Evolutionary conservation across 2,113 vertebrate species (phyloP).

Genomic region (Dicaeum eximium): DNA sequence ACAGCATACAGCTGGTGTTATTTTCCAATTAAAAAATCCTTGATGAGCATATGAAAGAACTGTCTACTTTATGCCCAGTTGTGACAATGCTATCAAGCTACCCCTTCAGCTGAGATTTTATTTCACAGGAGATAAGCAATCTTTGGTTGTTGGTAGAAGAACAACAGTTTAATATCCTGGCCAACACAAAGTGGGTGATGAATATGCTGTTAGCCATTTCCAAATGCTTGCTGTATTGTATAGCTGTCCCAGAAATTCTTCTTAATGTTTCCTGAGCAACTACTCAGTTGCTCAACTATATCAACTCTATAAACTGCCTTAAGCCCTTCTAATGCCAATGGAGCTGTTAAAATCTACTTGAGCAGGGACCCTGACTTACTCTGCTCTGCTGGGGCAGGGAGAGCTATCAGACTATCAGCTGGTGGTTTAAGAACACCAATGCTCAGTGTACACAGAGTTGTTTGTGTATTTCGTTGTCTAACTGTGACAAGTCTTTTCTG

Average conservation of each 20-base stretch:
- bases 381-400: not conserved
- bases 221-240: not conserved
- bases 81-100: not conserved
- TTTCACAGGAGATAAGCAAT: not conserved
- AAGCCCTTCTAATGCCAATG: not conserved
- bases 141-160: not conserved
- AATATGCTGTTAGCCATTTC: not conserved
- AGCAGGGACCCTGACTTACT: not conserved
- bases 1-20: constrained; percentile 22
- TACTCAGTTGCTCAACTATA: too few relatives aligned
- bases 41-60: constrained; percentile 21
- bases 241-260: not conserved
- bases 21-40: constrained; percentile 38
- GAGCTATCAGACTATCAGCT: not conserved
- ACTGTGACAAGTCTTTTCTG: not conserved
- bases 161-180: not conserved
- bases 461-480: not conserved
- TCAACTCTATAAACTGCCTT: not conserved
- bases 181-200: not conserved
- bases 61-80: not conserved
- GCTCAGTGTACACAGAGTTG: not conserved
- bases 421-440: not conserved
- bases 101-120: not conserved
- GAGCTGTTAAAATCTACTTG: not conserved
- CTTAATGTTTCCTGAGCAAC: not conserved